Evolutionary conservation across 1,140 invertebrate species (phyloP).

Genomic region (Zaprionus taronus): DNA sequence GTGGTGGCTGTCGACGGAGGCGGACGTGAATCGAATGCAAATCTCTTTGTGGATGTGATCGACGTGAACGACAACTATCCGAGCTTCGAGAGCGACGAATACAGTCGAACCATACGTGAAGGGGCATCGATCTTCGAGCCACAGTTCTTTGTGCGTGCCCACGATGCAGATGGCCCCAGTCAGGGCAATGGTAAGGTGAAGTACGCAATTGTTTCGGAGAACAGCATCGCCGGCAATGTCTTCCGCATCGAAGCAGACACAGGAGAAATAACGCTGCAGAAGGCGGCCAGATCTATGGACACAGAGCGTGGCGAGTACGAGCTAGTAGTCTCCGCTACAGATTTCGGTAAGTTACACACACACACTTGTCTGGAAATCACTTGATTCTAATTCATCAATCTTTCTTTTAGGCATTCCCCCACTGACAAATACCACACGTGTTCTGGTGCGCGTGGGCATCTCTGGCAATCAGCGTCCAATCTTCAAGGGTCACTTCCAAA

Average conservation of each 20-base stretch:
- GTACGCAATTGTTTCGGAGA: conserved; percentile 89
- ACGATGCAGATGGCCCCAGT: conserved; percentile 88
- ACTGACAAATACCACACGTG: conserved; percentile 87
- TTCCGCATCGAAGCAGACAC: conserved; percentile 88
- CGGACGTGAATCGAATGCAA: conserved; percentile 88
- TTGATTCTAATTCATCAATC: background rate
- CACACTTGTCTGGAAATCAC: background rate
- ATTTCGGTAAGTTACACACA: conserved; percentile 85
- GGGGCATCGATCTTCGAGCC: conserved; percentile 90
- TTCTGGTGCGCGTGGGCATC: conserved; percentile 90
- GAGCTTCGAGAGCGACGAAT: conserved; percentile 89
- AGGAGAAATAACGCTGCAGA: conserved; percentile 89
- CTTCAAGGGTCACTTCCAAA: conserved; percentile 89
- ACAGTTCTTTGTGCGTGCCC: conserved; percentile 90
- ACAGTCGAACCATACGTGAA: conserved; percentile 90
- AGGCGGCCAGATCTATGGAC: conserved; percentile 88
- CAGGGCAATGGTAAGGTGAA: conserved; percentile 89
- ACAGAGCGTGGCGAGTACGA: conserved; percentile 91
- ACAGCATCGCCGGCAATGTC: conserved; percentile 87
- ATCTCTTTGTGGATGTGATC: conserved; percentile 89
- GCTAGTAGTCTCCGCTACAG: conserved; percentile 89
- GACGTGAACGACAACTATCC: conserved; percentile 95
- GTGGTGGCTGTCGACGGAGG: conserved; percentile 92
- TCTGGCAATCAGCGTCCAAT: conserved; percentile 91
- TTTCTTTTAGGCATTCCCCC: conserved; percentile 85